Evolutionary conservation across 2,113 vertebrate species (phyloP).

Genomic region (Aplodontia rufa): DNA sequence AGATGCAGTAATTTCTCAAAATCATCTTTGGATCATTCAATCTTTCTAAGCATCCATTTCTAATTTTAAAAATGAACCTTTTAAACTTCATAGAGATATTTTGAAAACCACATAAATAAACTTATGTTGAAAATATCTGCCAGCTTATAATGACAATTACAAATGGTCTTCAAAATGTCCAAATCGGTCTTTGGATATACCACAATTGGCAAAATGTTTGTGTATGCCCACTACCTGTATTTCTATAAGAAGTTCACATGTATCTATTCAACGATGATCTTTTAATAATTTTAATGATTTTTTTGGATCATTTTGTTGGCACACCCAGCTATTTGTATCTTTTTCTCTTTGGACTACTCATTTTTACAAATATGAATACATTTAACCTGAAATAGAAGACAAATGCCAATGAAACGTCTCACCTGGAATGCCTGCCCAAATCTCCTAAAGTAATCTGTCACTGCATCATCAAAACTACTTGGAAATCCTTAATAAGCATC

Average conservation of each 20-base stretch:
- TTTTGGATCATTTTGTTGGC: not conserved
- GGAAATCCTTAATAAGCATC: not conserved
- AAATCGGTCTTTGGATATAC: not conserved
- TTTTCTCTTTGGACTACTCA: not conserved
- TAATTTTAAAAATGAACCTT: not conserved
- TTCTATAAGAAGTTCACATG: not conserved
- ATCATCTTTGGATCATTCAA: not conserved
- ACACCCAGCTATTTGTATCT: not conserved
- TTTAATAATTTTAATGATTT: too few relatives aligned
- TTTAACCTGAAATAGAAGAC: not conserved
- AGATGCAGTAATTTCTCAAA: not conserved
- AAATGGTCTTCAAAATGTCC: not conserved
- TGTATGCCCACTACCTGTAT: not conserved
- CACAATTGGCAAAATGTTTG: not conserved
- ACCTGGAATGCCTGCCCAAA: not conserved
- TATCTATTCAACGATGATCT: too few relatives aligned
- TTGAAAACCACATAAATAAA: not conserved
- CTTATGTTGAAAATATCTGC: not conserved
- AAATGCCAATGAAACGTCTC: not conserved
- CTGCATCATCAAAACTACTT: not conserved
- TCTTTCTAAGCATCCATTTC: not conserved
- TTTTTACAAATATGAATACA: not conserved
- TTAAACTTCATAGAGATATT: not conserved
- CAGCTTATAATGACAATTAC: not conserved
- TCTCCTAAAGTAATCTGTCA: not conserved